Evolutionary conservation across 1,140 invertebrate genomes (phyloP).

Genomic region (Hyles euphorbiae): DNA sequence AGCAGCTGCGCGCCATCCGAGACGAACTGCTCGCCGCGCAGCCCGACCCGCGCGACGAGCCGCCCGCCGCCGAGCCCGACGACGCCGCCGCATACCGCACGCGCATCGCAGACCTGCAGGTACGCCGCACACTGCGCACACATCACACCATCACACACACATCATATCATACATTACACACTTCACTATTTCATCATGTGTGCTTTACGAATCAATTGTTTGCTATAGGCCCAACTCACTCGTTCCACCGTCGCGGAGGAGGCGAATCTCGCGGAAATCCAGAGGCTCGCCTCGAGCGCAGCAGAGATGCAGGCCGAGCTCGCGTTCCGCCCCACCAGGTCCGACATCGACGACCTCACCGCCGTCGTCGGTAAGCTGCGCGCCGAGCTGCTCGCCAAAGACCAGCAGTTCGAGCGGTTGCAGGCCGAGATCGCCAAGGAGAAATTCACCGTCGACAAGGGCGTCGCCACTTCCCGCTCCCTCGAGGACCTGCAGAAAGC

Average conservation of each 20-base stretch:
- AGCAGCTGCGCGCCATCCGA: constrained; percentile 47
- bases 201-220: background rate
- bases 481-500: constrained; percentile 30
- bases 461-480: constrained; percentile 39
- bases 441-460: constrained; percentile 34
- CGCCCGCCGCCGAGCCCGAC: constrained; percentile 28
- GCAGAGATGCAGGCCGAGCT: constrained; percentile 65
- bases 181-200: background rate
- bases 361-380: constrained; percentile 43
- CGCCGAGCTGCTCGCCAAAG: constrained; percentile 39
- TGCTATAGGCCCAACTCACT: constrained; percentile 46
- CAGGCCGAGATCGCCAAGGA: constrained; percentile 21
- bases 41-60: constrained; percentile 24
- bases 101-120: constrained; percentile 55
- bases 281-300: constrained; percentile 50
- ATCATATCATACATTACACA: too few species aligned
- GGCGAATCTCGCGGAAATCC: constrained; percentile 58
- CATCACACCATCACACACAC: too few species aligned
- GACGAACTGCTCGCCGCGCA: constrained; percentile 56
- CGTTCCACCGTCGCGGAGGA: constrained; percentile 56
- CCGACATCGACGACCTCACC: constrained; percentile 55
- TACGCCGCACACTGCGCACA: constrained; percentile 7
- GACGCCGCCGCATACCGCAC: constrained; percentile 39
- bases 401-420: constrained; percentile 35
- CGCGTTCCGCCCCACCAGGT: constrained; percentile 58